Evolutionary conservation across 2,888 invertebrate species (phyloP).

Genomic region (Stenotaenia linearis): DNA sequence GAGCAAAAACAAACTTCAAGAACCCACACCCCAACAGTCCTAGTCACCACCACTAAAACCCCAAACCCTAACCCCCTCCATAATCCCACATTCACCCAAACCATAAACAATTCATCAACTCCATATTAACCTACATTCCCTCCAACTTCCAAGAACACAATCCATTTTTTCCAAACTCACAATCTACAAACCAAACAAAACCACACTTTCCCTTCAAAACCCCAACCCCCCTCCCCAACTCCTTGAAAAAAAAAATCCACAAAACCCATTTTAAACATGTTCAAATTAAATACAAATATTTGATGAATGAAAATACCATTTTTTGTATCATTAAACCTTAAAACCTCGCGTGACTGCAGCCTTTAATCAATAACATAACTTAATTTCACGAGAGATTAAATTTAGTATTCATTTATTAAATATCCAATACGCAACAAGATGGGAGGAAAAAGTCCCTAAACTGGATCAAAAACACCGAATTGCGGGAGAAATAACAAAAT

Average conservation of each 20-base stretch:
- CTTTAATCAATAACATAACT: neutral
- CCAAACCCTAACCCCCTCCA: too few relatives aligned
- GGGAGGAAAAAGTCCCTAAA: neutral
- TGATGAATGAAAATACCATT: constrained; percentile 5
- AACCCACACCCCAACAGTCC: too few relatives aligned
- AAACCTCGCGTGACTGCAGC: neutral
- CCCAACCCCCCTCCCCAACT: too few relatives aligned
- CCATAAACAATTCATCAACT: too few relatives aligned
- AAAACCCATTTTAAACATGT: neutral
- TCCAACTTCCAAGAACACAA: too few relatives aligned
- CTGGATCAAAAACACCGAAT: neutral
- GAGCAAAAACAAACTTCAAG: too few relatives aligned
- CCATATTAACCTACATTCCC: too few relatives aligned
- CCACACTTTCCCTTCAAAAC: too few relatives aligned
- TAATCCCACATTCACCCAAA: too few relatives aligned
- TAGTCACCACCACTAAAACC: too few relatives aligned
- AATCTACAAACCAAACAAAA: too few relatives aligned
- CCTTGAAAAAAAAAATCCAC: neutral
- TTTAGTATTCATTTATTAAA: neutral
- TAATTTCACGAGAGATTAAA: constrained; percentile 22
- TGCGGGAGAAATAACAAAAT: neutral
- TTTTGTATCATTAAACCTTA: neutral
- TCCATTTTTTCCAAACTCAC: too few relatives aligned
- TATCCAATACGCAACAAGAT: neutral
- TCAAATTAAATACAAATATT: constrained; percentile 6